Evolutionary conservation across 2,113 vertebrate genomes (phyloP).

Genomic region (Lasiurus borealis): DNA sequence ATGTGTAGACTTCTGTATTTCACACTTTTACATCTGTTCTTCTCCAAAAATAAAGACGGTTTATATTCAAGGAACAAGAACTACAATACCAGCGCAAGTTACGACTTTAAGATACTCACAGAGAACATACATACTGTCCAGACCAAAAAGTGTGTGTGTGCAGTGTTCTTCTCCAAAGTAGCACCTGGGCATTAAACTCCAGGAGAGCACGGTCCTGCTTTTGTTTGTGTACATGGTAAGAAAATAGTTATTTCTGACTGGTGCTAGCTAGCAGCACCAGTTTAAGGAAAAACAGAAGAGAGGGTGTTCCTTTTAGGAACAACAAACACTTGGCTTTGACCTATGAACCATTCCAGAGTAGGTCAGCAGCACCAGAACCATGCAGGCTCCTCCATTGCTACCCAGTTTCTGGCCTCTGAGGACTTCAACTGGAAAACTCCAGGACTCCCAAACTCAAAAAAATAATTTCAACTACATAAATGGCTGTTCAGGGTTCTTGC

Average conservation of each 20-base stretch:
- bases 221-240: background rate
- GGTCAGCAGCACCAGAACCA: background rate
- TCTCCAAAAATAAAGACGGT: slow-evolving; percentile 67
- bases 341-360: background rate
- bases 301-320: background rate
- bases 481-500: background rate
- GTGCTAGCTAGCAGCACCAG: background rate
- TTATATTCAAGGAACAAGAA: slow-evolving; percentile 54
- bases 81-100: background rate
- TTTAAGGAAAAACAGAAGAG: background rate
- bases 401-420: background rate
- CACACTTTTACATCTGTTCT: slow-evolving; percentile 59
- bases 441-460: background rate
- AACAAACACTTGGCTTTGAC: background rate
- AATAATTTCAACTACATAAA: background rate
- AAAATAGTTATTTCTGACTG: slow-evolving; percentile 6
- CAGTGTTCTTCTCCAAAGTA: background rate
- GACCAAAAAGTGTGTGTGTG: background rate
- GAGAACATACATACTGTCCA: slow-evolving; percentile 7
- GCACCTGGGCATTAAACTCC: background rate
- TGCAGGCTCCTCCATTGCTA: background rate
- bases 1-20: slow-evolving; percentile 50
- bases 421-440: background rate
- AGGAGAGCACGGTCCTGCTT: background rate
- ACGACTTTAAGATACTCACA: slow-evolving; percentile 39